Conservation (phyloP, 2,888 invertebrate species). For the Microctonus hyperodae region DNA sequence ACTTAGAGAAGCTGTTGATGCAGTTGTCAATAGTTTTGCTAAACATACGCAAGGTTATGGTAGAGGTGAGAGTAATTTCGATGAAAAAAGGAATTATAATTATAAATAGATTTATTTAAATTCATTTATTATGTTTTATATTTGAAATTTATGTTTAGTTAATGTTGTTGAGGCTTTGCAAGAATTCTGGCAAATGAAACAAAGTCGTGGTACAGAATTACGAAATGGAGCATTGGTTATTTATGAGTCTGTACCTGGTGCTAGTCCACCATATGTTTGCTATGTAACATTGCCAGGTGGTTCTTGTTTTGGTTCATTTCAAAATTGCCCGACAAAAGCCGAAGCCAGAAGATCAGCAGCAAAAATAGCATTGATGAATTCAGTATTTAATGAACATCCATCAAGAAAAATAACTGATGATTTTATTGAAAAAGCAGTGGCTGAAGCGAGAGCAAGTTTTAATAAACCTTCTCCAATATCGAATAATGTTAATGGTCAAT, state of each 20-base stretch:
- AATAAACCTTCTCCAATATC: constrained; percentile 55
- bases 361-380: constrained; percentile 96
- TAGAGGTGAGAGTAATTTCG: constrained; percentile 66
- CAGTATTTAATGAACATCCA: constrained; percentile 95
- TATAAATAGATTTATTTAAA: not conserved
- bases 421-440: constrained; percentile 92
- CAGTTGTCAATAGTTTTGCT: constrained; percentile 77
- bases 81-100: constrained; percentile 44
- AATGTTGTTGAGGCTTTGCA: constrained; percentile 95
- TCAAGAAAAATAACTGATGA: constrained; percentile 91
- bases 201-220: constrained; percentile 83
- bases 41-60: constrained; percentile 77
- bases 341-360: constrained; percentile 94
- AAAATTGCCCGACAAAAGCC: constrained; percentile 95
- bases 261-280: constrained; percentile 91
- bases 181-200: constrained; percentile 98
- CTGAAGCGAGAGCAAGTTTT: constrained; percentile 84
- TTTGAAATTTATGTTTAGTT: constrained; percentile 66
- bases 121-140: too few relatives aligned
- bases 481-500: constrained; percentile 50
- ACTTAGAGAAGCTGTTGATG: constrained; percentile 76
- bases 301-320: constrained; percentile 93
- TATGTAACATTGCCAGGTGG: constrained; percentile 95
- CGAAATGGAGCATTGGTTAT: constrained; percentile 91
- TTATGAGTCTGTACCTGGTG: constrained; percentile 92